Base-by-base conservation (phyloP, 2,797 vertebrate species). In the Gallinago nigripennis region DNA sequence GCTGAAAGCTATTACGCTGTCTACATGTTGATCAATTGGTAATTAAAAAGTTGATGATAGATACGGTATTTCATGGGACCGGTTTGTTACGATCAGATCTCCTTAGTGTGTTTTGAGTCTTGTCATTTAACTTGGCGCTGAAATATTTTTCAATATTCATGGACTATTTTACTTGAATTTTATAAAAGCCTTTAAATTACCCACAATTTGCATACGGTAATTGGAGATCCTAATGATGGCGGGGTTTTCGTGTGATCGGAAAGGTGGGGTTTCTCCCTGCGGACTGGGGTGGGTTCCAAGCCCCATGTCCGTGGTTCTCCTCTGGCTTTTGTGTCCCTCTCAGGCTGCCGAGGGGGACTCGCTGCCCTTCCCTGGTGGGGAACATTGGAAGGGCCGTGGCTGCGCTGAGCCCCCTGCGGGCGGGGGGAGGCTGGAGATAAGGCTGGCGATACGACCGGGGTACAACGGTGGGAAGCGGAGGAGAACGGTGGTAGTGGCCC, bases 21-120 rank as follows among this genome's bases (percentile, higher is more conserved):
- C 97, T 96, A 86, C 94, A 93, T 95, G 96, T 96, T 96, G 96
- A 97, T 97, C 97, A 96, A 97, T 97, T 93, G 96, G 96, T 97
- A 97, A 97, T 97, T 97, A 97, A 97, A 97, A 97, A 97, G 92
- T 95, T 96, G 95, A 97, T 94, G 91, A 94, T 95, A 86, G 93
- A 95, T 95, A 94, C 4, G 84, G 85, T 72, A 91, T 96, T 97
- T 97, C 85, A 43, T 75, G 91, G 82, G 94, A 94, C 97, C 86
- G 95, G 70, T 85, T 96, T 53, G 87, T 94, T 94, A 57, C 61
- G 56, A 83, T 90, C 97, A 54, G 88, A 92, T 93, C 93, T 92
- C 92, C 95, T 94, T 37, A 45, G 69, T 90, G 94, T 96, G 96
- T 93, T 95, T 94, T 91, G 94, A 90, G 94, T 96, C 94, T 96